Conservation (phyloP, 2,888 invertebrate genomes). For the Allacma fusca region DNA sequence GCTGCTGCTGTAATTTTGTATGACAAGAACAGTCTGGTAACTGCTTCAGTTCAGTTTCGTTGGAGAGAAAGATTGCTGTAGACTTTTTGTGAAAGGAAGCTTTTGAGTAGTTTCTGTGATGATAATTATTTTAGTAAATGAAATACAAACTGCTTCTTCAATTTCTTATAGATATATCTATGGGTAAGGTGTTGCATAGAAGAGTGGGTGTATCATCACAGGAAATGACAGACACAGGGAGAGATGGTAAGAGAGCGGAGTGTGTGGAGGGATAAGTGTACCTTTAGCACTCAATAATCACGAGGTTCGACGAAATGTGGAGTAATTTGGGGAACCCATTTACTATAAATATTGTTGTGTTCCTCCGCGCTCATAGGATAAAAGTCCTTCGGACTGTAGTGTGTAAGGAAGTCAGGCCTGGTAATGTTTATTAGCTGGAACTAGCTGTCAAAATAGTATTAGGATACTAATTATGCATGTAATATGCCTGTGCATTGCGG, state of each 20-base stretch:
- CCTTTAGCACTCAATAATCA: constrained; percentile 30
- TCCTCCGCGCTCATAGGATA: constrained; percentile 41
- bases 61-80: no score
- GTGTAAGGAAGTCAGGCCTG: constrained; percentile 27
- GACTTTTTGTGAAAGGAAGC: no score
- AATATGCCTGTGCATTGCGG: constrained; percentile 17
- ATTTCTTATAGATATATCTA: no score
- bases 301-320: constrained; percentile 48
- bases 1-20: no score
- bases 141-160: no score
- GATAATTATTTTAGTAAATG: no score
- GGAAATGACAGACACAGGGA: background rate
- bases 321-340: constrained; percentile 53
- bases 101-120: no score
- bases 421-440: constrained; percentile 41
- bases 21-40: no score
- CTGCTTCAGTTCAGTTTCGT: no score
- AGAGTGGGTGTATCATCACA: background rate
- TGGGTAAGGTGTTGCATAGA: no score
- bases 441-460: constrained; percentile 55
- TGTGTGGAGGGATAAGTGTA: background rate
- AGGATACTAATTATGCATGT: constrained; percentile 50
- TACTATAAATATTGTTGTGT: constrained; percentile 47
- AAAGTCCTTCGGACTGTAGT: constrained; percentile 44
- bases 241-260: background rate